phyloP scores from a whole-genome alignment of 1,140 invertebrate species.

The Drosophila parabipectinata region DNA sequence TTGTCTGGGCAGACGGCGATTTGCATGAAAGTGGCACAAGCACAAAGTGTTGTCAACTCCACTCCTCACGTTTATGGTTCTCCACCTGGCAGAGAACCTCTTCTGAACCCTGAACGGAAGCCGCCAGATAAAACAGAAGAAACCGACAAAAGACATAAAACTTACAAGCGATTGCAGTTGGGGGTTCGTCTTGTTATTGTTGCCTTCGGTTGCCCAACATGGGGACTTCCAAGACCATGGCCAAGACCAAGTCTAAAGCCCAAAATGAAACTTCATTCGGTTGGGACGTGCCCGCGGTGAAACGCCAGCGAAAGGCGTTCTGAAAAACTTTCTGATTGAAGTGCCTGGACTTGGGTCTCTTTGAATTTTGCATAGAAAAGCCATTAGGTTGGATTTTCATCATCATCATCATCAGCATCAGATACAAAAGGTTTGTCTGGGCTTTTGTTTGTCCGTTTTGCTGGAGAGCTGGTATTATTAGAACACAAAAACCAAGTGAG shows the following conservation, averaged over 20 bases:
- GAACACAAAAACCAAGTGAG: slow-evolving; percentile 79
- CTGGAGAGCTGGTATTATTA: slow-evolving; percentile 60
- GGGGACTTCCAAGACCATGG: slow-evolving; percentile 31
- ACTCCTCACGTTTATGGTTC: slow-evolving; percentile 13
- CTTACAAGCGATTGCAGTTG: slow-evolving; percentile 29
- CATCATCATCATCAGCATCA: slow-evolving; percentile 49
- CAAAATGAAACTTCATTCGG: slow-evolving; percentile 12
- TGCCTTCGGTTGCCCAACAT: slow-evolving; percentile 63
- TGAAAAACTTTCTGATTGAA: slow-evolving; percentile 74
- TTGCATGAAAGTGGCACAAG: slow-evolving; percentile 78
- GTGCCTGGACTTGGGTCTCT: slow-evolving; percentile 46
- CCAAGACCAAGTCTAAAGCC: slow-evolving; percentile 13
- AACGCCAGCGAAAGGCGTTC: slow-evolving; percentile 48
- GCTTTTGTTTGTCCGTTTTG: slow-evolving; percentile 46
- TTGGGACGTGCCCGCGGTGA: slow-evolving; percentile 27
- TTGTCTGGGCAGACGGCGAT: slow-evolving; percentile 54
- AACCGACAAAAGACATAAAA: slow-evolving; percentile 52
- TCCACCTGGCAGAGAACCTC: slow-evolving; percentile 5
- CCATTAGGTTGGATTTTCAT: slow-evolving; percentile 62
- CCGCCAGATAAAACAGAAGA: slow-evolving; percentile 54
- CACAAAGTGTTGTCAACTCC: slow-evolving; percentile 61
- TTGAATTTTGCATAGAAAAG: slow-evolving; percentile 73
- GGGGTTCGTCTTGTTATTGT: slow-evolving; percentile 27
- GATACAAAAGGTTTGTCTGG: slow-evolving; percentile 52
- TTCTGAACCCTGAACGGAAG: slow-evolving; percentile 56